These are phyloP conservation scores for Oriolus oriolus DNA, from an alignment of 2,113 vertebrate species.

Conservation along the genomic window DNA sequence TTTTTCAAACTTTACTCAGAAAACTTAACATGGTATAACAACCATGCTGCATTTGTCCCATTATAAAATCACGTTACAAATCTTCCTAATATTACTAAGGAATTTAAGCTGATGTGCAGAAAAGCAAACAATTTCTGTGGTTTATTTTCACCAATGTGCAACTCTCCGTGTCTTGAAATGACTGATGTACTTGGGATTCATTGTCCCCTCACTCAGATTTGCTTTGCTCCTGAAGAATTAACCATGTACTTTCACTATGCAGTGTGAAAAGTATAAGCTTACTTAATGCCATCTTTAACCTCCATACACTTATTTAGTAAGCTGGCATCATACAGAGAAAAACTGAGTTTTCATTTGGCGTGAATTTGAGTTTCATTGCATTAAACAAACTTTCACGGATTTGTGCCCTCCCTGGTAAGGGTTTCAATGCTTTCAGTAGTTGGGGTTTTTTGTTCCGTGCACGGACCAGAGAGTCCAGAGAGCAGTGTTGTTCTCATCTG, in stretches of 20 bases:
- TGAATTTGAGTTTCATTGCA: not conserved
- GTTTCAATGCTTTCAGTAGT: not conserved
- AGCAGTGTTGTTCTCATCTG: fast-evolving
- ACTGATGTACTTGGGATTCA: no score
- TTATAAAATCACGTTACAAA: not conserved
- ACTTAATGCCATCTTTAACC: not conserved
- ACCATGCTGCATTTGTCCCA: fast-evolving
- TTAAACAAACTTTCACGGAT: not conserved
- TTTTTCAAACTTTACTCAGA: not conserved
- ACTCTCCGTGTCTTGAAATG: not conserved
- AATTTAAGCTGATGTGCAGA: not conserved
- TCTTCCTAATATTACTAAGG: not conserved
- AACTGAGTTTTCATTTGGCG: not conserved
- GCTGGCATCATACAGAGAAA: fast-evolving
- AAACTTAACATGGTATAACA: fast-evolving
- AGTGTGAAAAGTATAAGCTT: not conserved
- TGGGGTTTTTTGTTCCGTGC: not conserved
- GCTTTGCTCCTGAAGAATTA: not conserved
- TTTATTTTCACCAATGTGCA: not conserved
- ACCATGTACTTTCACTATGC: fast-evolving
- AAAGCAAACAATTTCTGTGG: not conserved
- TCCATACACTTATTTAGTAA: fast-evolving
- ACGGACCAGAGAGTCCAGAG: no score
- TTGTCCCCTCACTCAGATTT: not conserved
- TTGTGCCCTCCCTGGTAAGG: fast-evolving